These are phyloP conservation scores for Druon quercuslanigerum DNA, from an alignment of 1,140 invertebrate species.

Conservation along the genomic window DNA sequence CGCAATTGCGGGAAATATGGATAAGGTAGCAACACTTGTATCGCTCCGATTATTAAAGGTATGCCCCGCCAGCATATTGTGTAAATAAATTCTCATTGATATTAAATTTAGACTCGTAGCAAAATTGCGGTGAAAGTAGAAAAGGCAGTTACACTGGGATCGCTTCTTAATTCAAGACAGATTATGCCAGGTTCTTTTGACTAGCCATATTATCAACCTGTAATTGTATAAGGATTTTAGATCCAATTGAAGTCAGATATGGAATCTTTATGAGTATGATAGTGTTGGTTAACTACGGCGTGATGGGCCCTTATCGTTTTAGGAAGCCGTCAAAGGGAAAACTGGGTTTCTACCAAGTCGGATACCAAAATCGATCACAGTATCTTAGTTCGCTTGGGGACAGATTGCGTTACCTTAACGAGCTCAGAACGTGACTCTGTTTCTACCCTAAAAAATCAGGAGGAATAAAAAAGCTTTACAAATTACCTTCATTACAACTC, in stretches of 20 bases:
- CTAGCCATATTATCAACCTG: no score
- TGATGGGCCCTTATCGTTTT: constrained; percentile 54
- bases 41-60: no score
- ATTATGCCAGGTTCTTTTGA: no score
- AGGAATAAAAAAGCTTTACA: not conserved
- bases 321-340: constrained; percentile 52
- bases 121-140: no score
- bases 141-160: no score
- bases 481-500: not conserved
- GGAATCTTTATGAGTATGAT: constrained; percentile 36
- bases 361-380: constrained; percentile 56
- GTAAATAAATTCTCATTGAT: no score
- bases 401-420: constrained; percentile 54
- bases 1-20: not conserved
- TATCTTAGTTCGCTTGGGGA: constrained; percentile 48
- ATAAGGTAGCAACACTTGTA: no score
- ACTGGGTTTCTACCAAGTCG: constrained; percentile 52
- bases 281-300: constrained; percentile 55
- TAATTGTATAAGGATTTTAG: no score
- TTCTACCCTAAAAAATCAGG: constrained; percentile 4
- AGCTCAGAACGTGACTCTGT: constrained; percentile 37
- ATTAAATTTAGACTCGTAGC: no score
- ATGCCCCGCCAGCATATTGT: no score
- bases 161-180: no score
- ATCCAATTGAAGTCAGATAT: not conserved